Percentiles rank a stretch among this genome's conserved stretches.
These are phyloP conservation scores for Orius insidiosus DNA, from an alignment of 1,140 invertebrate genomes.

Conservation along the genomic window DNA sequence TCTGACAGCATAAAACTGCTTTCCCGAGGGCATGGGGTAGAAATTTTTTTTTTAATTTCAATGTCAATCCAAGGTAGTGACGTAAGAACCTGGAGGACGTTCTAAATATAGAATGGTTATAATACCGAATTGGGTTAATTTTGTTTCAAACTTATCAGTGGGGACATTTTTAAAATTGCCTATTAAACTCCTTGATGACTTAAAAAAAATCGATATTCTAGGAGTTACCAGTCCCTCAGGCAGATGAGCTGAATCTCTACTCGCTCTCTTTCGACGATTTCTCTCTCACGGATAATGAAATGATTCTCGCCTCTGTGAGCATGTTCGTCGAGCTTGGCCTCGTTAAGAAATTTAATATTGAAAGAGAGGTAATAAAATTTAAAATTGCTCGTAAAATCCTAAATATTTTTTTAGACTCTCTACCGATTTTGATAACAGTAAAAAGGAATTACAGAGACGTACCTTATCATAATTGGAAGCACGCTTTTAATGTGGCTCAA, in stretches of 20 bases:
- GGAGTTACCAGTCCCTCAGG: slow-evolving; percentile 23
- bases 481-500: slow-evolving; percentile 47
- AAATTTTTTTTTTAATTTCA: no score
- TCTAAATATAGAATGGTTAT: no score
- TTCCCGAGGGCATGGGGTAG: no score
- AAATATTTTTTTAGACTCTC: slow-evolving; percentile 24
- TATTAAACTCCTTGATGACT: no score
- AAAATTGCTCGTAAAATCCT: no score
- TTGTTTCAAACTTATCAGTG: no score
- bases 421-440: slow-evolving; percentile 40
- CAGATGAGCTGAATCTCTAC: slow-evolving; percentile 26
- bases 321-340: slow-evolving; percentile 39
- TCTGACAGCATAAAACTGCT: no score
- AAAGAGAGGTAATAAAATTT: slow-evolving; percentile 30
- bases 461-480: slow-evolving; percentile 52
- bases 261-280: slow-evolving; percentile 34
- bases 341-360: slow-evolving; percentile 36
- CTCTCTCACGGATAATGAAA: slow-evolving; percentile 33
- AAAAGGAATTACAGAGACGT: slow-evolving; percentile 52
- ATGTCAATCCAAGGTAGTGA: no score
- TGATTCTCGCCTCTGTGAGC: slow-evolving; percentile 32
- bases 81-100: no score
- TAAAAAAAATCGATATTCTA: slow-evolving; percentile 18
- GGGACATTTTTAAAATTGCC: no score
- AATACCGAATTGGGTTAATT: no score